phyloP scores from a whole-genome alignment of 2,113 vertebrate species.

The Tichodroma muraria region DNA sequence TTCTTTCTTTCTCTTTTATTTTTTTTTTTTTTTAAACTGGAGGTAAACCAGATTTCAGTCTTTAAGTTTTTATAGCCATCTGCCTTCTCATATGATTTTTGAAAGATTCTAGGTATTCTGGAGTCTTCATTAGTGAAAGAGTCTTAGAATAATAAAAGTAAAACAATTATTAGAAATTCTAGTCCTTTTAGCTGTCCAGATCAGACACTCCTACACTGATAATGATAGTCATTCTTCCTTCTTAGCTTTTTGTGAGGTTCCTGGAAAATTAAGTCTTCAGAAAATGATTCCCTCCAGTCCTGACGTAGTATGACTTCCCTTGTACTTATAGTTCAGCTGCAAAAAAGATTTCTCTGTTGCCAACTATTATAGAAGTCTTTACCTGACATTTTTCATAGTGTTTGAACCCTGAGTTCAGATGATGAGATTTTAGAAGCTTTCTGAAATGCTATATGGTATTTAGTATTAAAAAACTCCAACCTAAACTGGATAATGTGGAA shows the following conservation, averaged over 20 bases:
- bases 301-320: not conserved
- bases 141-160: not conserved
- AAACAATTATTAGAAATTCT: not conserved
- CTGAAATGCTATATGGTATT: not conserved
- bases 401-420: not conserved
- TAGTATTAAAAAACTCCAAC: not conserved
- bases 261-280: constrained; percentile 11
- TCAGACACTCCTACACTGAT: not conserved
- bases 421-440: not conserved
- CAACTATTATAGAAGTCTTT: not conserved
- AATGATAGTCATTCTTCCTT: not conserved
- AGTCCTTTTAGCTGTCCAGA: not conserved
- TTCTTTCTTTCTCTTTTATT: not conserved
- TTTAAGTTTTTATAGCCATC: constrained; percentile 62
- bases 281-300: not conserved
- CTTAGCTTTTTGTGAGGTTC: not conserved
- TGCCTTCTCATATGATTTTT: constrained; percentile 17
- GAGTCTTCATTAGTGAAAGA: not conserved
- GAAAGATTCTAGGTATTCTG: not conserved
- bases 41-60: constrained; percentile 43
- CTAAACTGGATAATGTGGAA: not conserved
- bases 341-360: not conserved
- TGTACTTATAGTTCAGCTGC: not conserved
- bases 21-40: not conserved
- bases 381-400: not conserved